Evolutionary conservation across 2,113 vertebrate species (phyloP), one percentile per base, ranked within the genome.

Genomic region (Myocastor coypus): DNA sequence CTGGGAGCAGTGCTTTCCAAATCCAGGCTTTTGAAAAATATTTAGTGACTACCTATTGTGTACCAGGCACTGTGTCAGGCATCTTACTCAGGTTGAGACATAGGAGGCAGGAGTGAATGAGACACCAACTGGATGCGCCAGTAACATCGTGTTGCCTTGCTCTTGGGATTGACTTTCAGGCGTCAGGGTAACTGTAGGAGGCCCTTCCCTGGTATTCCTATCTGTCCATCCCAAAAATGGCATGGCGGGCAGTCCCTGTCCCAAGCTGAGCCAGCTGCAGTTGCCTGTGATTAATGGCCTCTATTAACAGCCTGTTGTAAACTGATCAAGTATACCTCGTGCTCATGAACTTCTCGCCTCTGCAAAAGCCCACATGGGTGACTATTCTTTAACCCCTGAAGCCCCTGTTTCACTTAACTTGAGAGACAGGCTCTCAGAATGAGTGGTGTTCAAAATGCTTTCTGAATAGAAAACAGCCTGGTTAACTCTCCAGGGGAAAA

Each of bases 291-390:
- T 95, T 83, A 50, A 96, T 81, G 87, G 83, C 14, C 52, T 94
- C 89, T 95, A 93, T 89, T 97, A 89, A 98, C 97, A 97, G 96
- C 97, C 98, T 85, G 94, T 57, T 94, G 82, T 96, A 96, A 97
- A 97, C 97, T 61, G 97, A 94, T 87, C 77, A 86, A 92, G 87
- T 55, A 94, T 55, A 94, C 90, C 64, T 12, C 12, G 57, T 87
- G 84, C 37, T 32, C 57, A 89, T 73, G 97, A 96, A 95, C 59
- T 42, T 64, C 89, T 91, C 89, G 63, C 80, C 78, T 80, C 73
- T 19, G 32, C 64, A 46, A 40, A 97, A 68, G 34, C 78, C 52
- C 87, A 83, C 4, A 37, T 87, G n/a, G 13, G 5, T 61, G 42
- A 71, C n/a, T 12, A 20, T 69, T 87, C 77, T 91, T 87, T 87